These are phyloP conservation scores for Gymnothorax reevesii DNA, from an alignment of 2,797 vertebrate genomes.

Conservation along the genomic window DNA sequence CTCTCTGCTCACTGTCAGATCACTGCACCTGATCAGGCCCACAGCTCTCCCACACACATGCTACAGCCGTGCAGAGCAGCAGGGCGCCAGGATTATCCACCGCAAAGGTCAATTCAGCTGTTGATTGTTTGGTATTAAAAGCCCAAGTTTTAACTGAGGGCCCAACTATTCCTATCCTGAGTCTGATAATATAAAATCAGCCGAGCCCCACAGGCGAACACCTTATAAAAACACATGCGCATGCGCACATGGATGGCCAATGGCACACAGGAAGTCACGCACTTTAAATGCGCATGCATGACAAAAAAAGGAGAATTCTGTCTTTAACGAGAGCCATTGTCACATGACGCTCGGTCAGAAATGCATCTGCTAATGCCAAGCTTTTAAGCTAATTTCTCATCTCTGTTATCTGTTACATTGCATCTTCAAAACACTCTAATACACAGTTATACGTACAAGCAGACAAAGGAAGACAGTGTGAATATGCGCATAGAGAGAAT, in stretches of 20 bases:
- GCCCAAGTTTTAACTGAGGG: not conserved
- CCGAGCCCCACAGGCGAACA: not conserved
- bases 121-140: conserved; percentile 16
- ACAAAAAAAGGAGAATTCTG: too few species aligned
- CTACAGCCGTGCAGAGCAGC: not conserved
- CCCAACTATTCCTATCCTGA: conserved; percentile 9
- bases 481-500: not conserved
- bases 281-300: not conserved
- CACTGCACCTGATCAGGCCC: not conserved
- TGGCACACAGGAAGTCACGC: not conserved
- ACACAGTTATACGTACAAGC: not conserved
- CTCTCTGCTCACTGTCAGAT: too few species aligned
- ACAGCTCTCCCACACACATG: not conserved
- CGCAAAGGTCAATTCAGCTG: conserved; percentile 17
- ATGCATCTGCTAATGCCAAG: not conserved
- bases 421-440: not conserved
- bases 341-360: conserved; percentile 3
- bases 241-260: not conserved
- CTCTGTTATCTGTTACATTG: not conserved
- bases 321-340: too few species aligned
- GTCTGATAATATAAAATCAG: not conserved
- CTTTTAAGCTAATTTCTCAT: not conserved
- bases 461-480: not conserved
- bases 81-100: conserved; percentile 4
- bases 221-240: too few species aligned